Evolutionary conservation across 2,888 invertebrate species (phyloP), one percentile per base, ranked within the genome.

Genomic region (Spilosoma lubricipeda): DNA sequence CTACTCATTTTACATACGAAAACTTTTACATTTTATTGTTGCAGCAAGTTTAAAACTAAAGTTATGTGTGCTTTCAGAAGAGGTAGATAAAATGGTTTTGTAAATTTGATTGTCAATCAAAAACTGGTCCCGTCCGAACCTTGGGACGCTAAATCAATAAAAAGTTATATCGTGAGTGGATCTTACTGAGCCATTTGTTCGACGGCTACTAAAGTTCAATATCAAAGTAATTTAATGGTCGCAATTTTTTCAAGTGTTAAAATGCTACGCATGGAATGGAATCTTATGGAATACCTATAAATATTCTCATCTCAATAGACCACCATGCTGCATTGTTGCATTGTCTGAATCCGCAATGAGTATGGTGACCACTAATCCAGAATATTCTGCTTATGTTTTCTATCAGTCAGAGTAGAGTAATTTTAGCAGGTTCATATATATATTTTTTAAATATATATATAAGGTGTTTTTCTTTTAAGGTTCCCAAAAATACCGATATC

Each of bases 91-190:
- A 82, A 77, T 63, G 67, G 75, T 75, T 77, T 56, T 73, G 67
- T 77, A 75, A 80, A 80, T 75, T 75, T 74, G 66, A 70, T 72
- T 80, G 83, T 81, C 83, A 67, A 67, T 67, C 48, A 67, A 48
- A 59, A 67, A 67, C 23, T 33, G 20, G 67, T 48, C 67, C 48
- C 48, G 67, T 20, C 33, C 67, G 18, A 67, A 67, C 30, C 30
- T 67, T 67, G 45, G 65, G 52, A 63, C 65, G 20, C 27, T 64
- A 71, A 42, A 66, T 66, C 45, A 52, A 36, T 71, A 71, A n/a
- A 66, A 71, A 71, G 48, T 71, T 63, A 63, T 33, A 65, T 30
- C 63, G 63, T 63, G 30, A 11, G 42, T 8, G 5, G 42, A 45
- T 67, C 9, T 42, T 36, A 30, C 67, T 18, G 20, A 30, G 67